Evolutionary conservation across 2,797 vertebrate species (phyloP), one percentile per base, ranked within the genome.

Genomic region (Arrhamphus sclerolepis): DNA sequence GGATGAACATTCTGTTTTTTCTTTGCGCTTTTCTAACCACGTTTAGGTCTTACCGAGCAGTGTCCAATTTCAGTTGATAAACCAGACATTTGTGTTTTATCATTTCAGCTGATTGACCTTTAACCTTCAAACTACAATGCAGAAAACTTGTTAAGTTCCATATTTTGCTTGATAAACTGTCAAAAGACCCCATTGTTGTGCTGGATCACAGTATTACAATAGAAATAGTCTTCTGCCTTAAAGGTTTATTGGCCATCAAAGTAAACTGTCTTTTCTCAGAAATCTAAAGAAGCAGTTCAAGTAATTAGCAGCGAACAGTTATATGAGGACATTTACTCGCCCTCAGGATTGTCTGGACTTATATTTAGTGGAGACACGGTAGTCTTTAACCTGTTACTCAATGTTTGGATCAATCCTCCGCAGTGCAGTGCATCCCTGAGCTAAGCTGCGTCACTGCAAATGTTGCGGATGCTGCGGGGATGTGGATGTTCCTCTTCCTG

Each of bases 341-440:
- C 55, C 43, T 44, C 16, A 7, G 67, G 75, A 82, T 59, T 56
- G 77, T 29, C 70, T 17, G 41, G 51, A 53, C 46, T 67, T 84
- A 80, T 70, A 80, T 79, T 80, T 80, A 86, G 81, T 75, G 29
- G 59, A 80, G 64, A 65, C 75, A 62, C 28, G 39, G 65, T 58
- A 9, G 70, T 58, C 77, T 86, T 70, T 82, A 81, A 82, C 81
- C 74, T 78, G 69, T 84, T 80, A 82, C 70, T 62, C 52, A 75
- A 60, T 3, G 58, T 14, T 14, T 22, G 65, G 64, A 43, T 79
- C 81, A 46, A 22, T 71, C 64, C 75, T 28, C 82, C 64, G 86
- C 85, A 82, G 68, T 74, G 77, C 82, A 56, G 77, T 16, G 13
- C 46, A 1, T 63, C 72, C 74, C 16, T n/a, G 28, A 48, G 19